phyloP scores from a whole-genome alignment of 2,113 vertebrate genomes.

The Petrocephalus zakoni region DNA sequence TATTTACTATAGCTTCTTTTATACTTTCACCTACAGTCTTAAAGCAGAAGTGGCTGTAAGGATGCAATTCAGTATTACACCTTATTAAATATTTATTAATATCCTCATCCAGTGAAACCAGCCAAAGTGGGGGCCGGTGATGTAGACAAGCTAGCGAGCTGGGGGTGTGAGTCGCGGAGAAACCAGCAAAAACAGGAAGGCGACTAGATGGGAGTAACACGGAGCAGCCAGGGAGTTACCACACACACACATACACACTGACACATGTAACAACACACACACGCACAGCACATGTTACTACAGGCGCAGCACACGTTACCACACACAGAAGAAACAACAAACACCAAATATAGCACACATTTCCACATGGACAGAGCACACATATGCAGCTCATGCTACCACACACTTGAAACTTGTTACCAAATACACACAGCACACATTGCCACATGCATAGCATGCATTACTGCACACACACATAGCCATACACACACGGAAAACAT shows the following conservation, averaged over 20 bases:
- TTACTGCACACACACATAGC: neutral
- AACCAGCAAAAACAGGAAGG: neutral
- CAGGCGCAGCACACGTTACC: neutral
- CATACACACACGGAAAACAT: neutral
- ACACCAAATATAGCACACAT: neutral
- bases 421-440: neutral
- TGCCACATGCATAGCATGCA: neutral
- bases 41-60: neutral
- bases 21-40: neutral
- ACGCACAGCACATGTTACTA: neutral
- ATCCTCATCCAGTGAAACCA: neutral
- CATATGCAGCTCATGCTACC: no score
- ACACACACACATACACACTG: neutral
- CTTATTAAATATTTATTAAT: neutral
- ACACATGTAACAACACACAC: neutral
- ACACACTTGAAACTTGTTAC: neutral
- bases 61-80: neutral
- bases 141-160: neutral
- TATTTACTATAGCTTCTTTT: neutral
- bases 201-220: neutral
- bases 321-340: no score
- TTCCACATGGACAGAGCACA: neutral
- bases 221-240: neutral
- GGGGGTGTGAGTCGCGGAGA: neutral
- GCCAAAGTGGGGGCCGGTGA: neutral